Base-by-base conservation (phyloP, 2,888 invertebrate species). In the Drosophila meridionalis region DNA sequence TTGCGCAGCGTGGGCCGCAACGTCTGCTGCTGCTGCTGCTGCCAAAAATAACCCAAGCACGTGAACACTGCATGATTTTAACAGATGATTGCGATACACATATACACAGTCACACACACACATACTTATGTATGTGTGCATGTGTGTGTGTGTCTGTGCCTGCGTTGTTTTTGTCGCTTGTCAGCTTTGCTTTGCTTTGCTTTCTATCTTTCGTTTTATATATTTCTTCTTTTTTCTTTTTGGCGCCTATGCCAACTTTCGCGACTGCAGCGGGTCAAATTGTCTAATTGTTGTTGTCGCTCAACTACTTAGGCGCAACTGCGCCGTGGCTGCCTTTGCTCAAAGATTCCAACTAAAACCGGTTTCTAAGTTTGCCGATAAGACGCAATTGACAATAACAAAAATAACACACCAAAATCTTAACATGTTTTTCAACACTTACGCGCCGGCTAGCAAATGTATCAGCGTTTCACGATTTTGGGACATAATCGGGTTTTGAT, bases 401-500 rank as follows among this genome's bases (percentile, higher is more conserved):
- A 47, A 11, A 38, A 28, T n/a, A 55, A n/a, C 36, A 55, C 3
- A 26, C 26, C 7, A 30, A 36, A 45, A 52, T 38, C n/a, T 62
- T n/a, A 62, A n/a, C 32, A 61, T 65, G 28, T 43, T 43, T 59
- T 53, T 36, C 4, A 56, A 53, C 43, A 95, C 97, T 95, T 95
- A 98, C 98, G 98, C 98, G 95, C 98, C 98, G 93, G 98, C 98
- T 91, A 98, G 94, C 91, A 98, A 96, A 94, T 98, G 98, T 94
- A 98, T 98, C 89, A 98, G 95, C 86, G 97, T 97, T 94, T 98
- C 98, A 94, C 96, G 96, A 94, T 92, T 92, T 86, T 92, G 91
- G 89, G 92, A 92, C 93, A 93, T 93, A 76, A 74, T 91, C 83
- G 50, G 30, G 56, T 36, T 36, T 45, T 34, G 52, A 30, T 56